Conservation (phyloP, 2,888 invertebrate genomes). For the Anaspis maculata region DNA sequence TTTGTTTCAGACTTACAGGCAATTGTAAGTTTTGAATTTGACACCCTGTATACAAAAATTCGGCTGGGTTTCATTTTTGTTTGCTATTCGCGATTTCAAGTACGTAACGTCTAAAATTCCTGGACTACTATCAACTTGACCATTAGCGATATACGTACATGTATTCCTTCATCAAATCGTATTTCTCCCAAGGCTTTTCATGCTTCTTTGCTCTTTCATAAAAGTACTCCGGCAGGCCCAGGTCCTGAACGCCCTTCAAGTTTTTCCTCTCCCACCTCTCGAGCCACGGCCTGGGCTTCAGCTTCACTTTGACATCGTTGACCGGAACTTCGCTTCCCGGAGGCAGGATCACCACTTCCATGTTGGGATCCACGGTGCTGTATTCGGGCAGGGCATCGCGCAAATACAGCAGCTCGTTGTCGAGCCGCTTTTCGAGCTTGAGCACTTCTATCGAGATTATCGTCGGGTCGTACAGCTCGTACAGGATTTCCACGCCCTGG, state of each 20-base stretch:
- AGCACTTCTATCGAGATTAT: slow-evolving; percentile 85
- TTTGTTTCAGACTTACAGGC: too few relatives aligned
- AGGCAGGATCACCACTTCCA: slow-evolving; percentile 74
- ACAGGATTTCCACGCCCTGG: slow-evolving; percentile 64
- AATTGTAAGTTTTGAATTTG: too few relatives aligned
- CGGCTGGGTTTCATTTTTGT: too few relatives aligned
- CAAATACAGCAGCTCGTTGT: slow-evolving; percentile 80
- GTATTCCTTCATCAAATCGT: slow-evolving; percentile 90
- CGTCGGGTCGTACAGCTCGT: slow-evolving; percentile 89
- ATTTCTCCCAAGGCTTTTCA: slow-evolving; percentile 76
- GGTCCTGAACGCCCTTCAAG: slow-evolving; percentile 58
- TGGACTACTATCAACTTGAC: too few relatives aligned
- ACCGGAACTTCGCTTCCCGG: slow-evolving; percentile 49
- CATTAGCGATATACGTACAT: too few relatives aligned
- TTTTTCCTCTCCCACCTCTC: slow-evolving; percentile 78
- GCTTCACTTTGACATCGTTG: slow-evolving; percentile 49
- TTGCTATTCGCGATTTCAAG: too few relatives aligned
- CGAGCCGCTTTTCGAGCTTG: slow-evolving; percentile 84
- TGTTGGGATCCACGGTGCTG: slow-evolving; percentile 85
- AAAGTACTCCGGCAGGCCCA: slow-evolving; percentile 33
- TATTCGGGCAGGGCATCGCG: slow-evolving; percentile 85
- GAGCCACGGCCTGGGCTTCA: slow-evolving; percentile 84
- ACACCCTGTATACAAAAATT: too few relatives aligned
- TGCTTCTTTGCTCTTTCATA: slow-evolving; percentile 47
- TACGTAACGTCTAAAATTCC: too few relatives aligned